phyloP scores from a whole-genome alignment of 2,797 vertebrate species.

The Picus viridis region DNA sequence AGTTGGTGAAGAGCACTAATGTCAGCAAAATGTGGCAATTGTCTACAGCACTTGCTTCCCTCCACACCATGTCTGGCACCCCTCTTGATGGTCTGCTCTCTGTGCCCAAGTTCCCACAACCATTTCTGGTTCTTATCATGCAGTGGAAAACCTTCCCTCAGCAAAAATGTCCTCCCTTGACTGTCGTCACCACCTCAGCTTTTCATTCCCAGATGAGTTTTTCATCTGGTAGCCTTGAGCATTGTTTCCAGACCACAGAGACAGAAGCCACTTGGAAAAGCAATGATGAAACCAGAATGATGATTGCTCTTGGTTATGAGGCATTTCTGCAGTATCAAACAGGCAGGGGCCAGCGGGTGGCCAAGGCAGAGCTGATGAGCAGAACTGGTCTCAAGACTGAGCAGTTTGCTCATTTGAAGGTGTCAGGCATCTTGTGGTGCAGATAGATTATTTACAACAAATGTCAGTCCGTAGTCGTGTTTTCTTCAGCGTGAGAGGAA shows the following conservation, averaged over 20 bases:
- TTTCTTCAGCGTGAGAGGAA: neutral
- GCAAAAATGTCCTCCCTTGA: neutral
- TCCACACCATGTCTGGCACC: neutral
- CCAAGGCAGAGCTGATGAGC: neutral
- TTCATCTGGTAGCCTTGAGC: constrained; percentile 50
- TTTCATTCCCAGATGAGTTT: constrained; percentile 30
- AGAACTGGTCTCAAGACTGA: neutral
- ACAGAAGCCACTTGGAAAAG: constrained; percentile 31
- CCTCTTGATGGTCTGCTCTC: neutral
- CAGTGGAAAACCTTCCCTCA: neutral
- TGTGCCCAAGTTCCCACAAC: neutral
- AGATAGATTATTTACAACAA: neutral
- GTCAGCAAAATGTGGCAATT: neutral
- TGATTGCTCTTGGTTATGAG: neutral
- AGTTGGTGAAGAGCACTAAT: neutral
- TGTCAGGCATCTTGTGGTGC: neutral
- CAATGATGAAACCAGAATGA: constrained; percentile 28
- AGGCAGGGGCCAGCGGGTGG: constrained; percentile 5
- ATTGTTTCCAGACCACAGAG: constrained; percentile 33
- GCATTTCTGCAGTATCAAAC: neutral
- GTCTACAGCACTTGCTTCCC: neutral
- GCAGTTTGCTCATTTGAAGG: neutral
- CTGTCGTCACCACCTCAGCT: neutral
- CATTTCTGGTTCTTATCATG: neutral
- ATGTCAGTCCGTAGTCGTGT: neutral